Base-by-base conservation (phyloP, 2,888 invertebrate species). In the Drosophila rellima region DNA sequence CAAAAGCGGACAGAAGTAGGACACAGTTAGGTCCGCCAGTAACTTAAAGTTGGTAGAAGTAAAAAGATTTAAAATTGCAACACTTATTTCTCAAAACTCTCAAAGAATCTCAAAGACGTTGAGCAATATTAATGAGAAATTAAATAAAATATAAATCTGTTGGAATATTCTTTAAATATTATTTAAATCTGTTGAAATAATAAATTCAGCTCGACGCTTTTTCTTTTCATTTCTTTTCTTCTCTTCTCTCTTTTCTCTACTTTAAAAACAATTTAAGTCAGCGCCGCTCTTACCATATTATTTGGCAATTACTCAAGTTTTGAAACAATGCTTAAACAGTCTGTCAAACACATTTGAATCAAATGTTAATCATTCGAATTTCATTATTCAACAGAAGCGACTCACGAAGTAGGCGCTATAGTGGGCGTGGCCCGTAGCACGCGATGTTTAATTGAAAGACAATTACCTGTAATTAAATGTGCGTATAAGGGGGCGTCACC, bases 391-490 rank as follows among this genome's bases (percentile, higher is more conserved):
- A 20, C 15, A n/a, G 8, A 42, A 31, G 20, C 11, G 11, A 31
- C n/a, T 26, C 7, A 3, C 7, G 11, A 42, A 42, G 56, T 18
- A 18, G 45, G 48, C 8, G 42, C 39, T 17, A 47, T 29, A 7
- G 10, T 33, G 78, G 79, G 76, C 71, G 72, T 75, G 64, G 59
- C 62, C 11, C 18, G 10, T 20, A 26, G 54, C 84, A 85, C 88
- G 84, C 84, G 70, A 83, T 66, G 74, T 52, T 50, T 87, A 86
- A 89, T 89, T 86, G 88, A 87, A 87, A 79, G 89, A 71, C 80
- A 86, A 86, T 87, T 86, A 87, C 56, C 72, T 74, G 78, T 78
- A 84, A 86, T 86, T 87, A 81, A 75, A 64, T 81, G 81, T 71
- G 55, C 64, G 74, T 78, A 65, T 61, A 82, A 85, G 70, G 75